Percentiles rank a stretch among this genome's conserved stretches.
These are phyloP conservation scores for Ophthalmolycus amberensis DNA, from an alignment of 2,113 vertebrate species.

Conservation along the genomic window DNA sequence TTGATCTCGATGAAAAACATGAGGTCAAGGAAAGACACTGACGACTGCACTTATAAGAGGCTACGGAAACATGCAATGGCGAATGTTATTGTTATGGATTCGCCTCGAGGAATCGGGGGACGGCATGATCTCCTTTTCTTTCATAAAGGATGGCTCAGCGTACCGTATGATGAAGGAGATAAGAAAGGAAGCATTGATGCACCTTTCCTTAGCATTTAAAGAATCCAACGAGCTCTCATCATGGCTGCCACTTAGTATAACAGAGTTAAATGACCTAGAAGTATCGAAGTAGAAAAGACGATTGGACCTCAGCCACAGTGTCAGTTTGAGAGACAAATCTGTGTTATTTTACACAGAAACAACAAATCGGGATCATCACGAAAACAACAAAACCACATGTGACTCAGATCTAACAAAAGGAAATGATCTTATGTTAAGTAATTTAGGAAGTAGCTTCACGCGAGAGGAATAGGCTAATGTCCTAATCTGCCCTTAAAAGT, in stretches of 20 bases:
- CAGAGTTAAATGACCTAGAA: too few species aligned
- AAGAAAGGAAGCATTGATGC: too few species aligned
- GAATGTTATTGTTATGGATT: too few species aligned
- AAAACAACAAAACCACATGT: neutral
- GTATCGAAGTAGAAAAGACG: neutral
- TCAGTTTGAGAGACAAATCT: neutral
- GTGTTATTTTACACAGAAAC: neutral
- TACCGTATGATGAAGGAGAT: too few species aligned
- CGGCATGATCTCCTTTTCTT: neutral
- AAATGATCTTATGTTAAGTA: neutral
- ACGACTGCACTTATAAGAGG: too few species aligned
- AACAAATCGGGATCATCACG: neutral
- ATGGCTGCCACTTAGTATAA: neutral
- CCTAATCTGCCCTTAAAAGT: neutral
- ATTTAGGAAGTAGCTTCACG: neutral
- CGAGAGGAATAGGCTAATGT: neutral
- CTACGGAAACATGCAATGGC: too few species aligned
- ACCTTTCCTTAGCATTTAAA: neutral
- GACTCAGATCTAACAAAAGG: neutral
- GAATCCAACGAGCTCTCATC: neutral
- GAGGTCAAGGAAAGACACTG: too few species aligned
- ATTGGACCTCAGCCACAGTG: neutral
- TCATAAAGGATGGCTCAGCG: neutral
- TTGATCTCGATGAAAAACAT: too few species aligned
- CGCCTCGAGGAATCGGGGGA: neutral